Evolutionary conservation across 2,888 invertebrate genomes (phyloP), one percentile per base, ranked within the genome.

Genomic region (Mimachlamys varia): DNA sequence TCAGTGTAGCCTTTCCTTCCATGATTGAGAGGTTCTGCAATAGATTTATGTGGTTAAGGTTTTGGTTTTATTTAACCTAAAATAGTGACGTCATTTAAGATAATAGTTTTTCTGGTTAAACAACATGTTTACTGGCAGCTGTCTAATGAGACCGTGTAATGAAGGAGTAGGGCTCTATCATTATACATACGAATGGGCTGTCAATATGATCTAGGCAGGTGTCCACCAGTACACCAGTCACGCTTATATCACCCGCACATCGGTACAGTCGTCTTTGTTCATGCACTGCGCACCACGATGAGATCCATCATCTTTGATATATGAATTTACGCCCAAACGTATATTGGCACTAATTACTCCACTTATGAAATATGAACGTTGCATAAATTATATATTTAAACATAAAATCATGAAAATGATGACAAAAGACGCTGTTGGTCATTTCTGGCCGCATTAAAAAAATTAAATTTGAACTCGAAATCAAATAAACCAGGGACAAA

Each of bases 221-320:
- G 76, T 76, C 33, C 33, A 22, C 27, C 2, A 2, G 7, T 27
- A 27, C 12, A 27, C 3, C 12, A 27, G 27, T 13, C 44, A 44
- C 44, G 7, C 44, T 44, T 5, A 44, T 44, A 44, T 33, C 27
- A 76, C 76, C 2, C 27, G 13, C 7, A 27, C 22, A 76, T 15
- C 27, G 33, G 19, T 13, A 7, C 76, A 76, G 7, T 33, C 2
- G 33, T 76, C 33, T 22, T 13, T 12, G 76, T 76, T 33, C 19
- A 33, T 76, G 76, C 76, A 76, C 76, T 76, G 33, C 76, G 13
- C 76, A 76, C 76, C 76, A 27, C 27, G 2, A 33, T 76, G 33
- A 33, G 33, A 76, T 76, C 76, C 33, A 76, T 76, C 76, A 76
- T 27, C 12, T 76, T 76, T 76, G 76, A 76, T 76, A 76, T 27